phyloP scores from a whole-genome alignment of 2,888 invertebrate species.

The Parnassius orleans region DNA sequence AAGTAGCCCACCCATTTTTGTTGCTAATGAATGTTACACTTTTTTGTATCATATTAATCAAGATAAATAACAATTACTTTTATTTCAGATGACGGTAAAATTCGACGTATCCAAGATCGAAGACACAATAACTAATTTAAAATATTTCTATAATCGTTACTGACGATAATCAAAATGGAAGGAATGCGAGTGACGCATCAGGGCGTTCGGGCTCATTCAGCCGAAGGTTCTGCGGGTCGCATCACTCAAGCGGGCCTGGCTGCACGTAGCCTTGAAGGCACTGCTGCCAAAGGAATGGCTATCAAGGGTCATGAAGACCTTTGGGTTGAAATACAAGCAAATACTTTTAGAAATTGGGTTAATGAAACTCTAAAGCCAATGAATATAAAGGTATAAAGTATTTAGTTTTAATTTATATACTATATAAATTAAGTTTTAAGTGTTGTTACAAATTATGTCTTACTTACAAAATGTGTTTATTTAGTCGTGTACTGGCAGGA shows the following conservation, averaged over 20 bases:
- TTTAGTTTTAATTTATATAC: constrained; percentile 1
- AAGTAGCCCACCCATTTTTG: no score
- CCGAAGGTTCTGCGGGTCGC: constrained; percentile 82
- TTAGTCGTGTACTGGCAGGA: no score
- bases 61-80: constrained; percentile 3
- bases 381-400: constrained; percentile 79
- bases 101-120: constrained; percentile 49
- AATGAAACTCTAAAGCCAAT: constrained; percentile 92
- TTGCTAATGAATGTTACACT: no score
- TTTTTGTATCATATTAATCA: no score
- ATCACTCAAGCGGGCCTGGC: constrained; percentile 90
- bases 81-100: constrained; percentile 58
- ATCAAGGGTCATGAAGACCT: constrained; percentile 97
- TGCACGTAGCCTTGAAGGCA: constrained; percentile 94
- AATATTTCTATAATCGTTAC: constrained; percentile 4
- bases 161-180: constrained; percentile 52
- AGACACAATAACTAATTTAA: constrained; percentile 38
- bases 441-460: neutral
- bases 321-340: constrained; percentile 97
- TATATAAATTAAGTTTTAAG: no score
- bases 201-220: constrained; percentile 79
- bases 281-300: constrained; percentile 96
- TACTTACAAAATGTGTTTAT: neutral
- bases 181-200: constrained; percentile 82
- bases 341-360: constrained; percentile 98